Conservation (phyloP, 2,113 vertebrate species). For the Ellobius talpinus region DNA sequence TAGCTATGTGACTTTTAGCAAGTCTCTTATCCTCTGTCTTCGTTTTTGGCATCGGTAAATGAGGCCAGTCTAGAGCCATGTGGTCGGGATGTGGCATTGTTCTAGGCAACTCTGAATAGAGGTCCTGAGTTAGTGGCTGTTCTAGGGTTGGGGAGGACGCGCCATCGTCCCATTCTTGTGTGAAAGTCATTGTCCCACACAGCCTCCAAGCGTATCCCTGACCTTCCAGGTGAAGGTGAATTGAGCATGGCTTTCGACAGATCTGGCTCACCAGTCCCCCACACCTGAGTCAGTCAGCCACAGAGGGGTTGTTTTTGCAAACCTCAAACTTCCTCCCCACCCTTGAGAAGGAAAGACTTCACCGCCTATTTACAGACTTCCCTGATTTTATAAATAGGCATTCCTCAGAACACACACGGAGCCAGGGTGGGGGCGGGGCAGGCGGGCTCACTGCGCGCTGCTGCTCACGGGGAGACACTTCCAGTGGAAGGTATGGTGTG, state of each 20-base stretch:
- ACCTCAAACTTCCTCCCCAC: constrained; percentile 80
- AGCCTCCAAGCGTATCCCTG: background rate
- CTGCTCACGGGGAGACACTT: background rate
- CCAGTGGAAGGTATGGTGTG: background rate
- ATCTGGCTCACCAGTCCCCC: background rate
- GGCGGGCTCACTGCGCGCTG: background rate
- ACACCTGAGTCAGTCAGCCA: background rate
- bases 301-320: constrained; percentile 49
- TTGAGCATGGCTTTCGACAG: background rate
- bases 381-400: constrained; percentile 80
- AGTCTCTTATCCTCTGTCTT: background rate
- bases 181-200: no score
- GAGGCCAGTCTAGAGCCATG: background rate
- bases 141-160: background rate
- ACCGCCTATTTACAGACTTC: constrained; percentile 82
- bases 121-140: background rate
- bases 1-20: constrained; percentile 10
- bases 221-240: background rate
- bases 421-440: background rate
- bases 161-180: rapidly evolving
- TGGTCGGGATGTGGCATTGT: background rate
- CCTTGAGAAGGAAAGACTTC: constrained; percentile 74
- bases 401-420: constrained; percentile 73
- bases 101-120: background rate
- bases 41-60: background rate